Conservation (phyloP, 2,888 invertebrate species). For the Syrphus vitripennis region DNA sequence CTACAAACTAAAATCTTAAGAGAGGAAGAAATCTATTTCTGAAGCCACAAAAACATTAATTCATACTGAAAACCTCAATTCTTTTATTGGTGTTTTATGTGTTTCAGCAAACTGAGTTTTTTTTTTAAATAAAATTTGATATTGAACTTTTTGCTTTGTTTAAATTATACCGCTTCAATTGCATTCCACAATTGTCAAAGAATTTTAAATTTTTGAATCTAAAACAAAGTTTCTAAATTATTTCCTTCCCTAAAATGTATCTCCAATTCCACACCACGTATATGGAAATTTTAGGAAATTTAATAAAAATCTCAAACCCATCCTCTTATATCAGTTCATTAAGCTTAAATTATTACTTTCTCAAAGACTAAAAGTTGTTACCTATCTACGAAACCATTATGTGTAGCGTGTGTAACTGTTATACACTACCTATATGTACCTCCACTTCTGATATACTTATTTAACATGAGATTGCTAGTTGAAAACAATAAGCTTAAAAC, state of each 20-base stretch:
- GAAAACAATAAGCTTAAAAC: constrained; percentile 19
- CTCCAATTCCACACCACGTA: too few relatives aligned
- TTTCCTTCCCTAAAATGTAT: neutral
- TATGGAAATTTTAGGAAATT: neutral
- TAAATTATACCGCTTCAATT: too few relatives aligned
- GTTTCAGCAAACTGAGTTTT: too few relatives aligned
- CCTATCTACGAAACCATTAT: neutral
- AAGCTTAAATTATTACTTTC: neutral
- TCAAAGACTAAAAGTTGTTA: neutral
- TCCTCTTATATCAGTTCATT: constrained; percentile 16
- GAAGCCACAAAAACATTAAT: too few relatives aligned
- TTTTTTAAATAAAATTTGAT: too few relatives aligned
- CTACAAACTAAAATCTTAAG: too few relatives aligned
- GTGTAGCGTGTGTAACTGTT: neutral
- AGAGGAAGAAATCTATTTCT: too few relatives aligned
- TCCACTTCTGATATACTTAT: neutral
- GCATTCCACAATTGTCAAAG: too few relatives aligned
- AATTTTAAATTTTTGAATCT: too few relatives aligned
- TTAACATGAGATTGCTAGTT: neutral
- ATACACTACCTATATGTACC: neutral
- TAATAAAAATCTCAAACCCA: neutral
- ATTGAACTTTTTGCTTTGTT: too few relatives aligned
- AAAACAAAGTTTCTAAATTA: neutral
- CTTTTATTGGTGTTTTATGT: too few relatives aligned
- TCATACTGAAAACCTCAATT: too few relatives aligned